Conservation (phyloP, 2,888 invertebrate genomes). For the Lydus trimaculatus region DNA sequence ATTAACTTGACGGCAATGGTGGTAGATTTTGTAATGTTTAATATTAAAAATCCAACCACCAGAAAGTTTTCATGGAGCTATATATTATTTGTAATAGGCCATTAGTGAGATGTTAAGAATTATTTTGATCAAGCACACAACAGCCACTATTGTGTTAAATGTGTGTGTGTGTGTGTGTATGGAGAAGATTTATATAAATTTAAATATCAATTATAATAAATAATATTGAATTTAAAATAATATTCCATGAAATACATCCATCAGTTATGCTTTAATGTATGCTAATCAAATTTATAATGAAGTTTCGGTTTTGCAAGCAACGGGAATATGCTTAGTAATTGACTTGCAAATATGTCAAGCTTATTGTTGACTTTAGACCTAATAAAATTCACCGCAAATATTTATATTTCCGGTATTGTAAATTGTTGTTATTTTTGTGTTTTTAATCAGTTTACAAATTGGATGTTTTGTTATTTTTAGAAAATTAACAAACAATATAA, state of each 20-base stretch:
- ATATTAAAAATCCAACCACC: conserved; percentile 32
- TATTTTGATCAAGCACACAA: conserved; percentile 24
- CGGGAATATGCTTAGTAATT: neutral
- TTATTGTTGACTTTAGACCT: neutral
- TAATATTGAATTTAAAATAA: neutral
- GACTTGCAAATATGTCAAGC: conserved; percentile 5
- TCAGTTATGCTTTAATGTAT: neutral
- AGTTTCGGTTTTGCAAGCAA: neutral
- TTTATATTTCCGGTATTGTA: neutral
- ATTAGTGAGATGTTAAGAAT: conserved; percentile 25
- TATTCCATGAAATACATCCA: no score
- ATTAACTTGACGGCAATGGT: conserved; percentile 19
- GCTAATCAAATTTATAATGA: neutral
- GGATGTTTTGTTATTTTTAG: neutral
- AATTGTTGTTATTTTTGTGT: neutral
- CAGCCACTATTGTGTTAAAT: neutral
- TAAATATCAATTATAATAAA: no score
- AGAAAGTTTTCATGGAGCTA: conserved; percentile 23
- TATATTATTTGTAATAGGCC: conserved; percentile 28
- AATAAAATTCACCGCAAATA: neutral
- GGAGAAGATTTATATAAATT: no score
- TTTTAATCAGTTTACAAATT: neutral
- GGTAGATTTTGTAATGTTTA: neutral
- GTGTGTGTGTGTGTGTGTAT: no score
- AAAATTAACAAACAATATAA: conserved; percentile 38